Evolutionary conservation across 2,797 vertebrate genomes (phyloP).

Genomic region (Sciurus carolinensis): DNA sequence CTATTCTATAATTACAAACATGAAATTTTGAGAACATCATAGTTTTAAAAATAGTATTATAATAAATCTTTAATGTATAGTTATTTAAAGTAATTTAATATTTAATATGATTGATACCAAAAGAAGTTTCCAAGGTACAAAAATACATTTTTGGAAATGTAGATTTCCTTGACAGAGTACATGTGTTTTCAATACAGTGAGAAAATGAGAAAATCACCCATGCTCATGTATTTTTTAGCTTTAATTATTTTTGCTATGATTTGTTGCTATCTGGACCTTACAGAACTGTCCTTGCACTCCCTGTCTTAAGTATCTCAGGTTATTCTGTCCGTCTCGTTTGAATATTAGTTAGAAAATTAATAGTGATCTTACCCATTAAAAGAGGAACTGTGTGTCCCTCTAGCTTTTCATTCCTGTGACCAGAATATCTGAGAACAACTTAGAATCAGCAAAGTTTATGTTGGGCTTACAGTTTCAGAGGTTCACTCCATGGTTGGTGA

Average conservation of each 20-base stretch:
- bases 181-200: not conserved
- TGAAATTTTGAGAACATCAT: conserved; percentile 45
- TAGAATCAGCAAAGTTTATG: too few species aligned
- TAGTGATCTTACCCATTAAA: not conserved
- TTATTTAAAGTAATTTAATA: conserved; percentile 61
- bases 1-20: conserved; percentile 46
- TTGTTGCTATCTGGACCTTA: not conserved
- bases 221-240: not conserved
- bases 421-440: too few species aligned
- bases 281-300: not conserved
- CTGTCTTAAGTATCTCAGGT: not conserved
- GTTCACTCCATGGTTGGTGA: too few species aligned
- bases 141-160: conserved; percentile 45
- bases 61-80: conserved; percentile 41
- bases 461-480: too few species aligned
- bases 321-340: not conserved
- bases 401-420: too few species aligned
- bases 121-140: conserved; percentile 37
- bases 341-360: conserved; percentile 10
- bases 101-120: conserved; percentile 28
- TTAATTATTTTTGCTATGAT: not conserved
- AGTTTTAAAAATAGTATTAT: conserved; percentile 43
- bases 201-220: conserved; percentile 14
- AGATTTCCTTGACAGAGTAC: conserved; percentile 53
- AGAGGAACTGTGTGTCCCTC: not conserved